Percentiles rank a stretch among this genome's conserved stretches.
These are phyloP conservation scores for Melanostigma gelatinosum DNA, from an alignment of 2,113 vertebrate genomes.

Conservation along the genomic window DNA sequence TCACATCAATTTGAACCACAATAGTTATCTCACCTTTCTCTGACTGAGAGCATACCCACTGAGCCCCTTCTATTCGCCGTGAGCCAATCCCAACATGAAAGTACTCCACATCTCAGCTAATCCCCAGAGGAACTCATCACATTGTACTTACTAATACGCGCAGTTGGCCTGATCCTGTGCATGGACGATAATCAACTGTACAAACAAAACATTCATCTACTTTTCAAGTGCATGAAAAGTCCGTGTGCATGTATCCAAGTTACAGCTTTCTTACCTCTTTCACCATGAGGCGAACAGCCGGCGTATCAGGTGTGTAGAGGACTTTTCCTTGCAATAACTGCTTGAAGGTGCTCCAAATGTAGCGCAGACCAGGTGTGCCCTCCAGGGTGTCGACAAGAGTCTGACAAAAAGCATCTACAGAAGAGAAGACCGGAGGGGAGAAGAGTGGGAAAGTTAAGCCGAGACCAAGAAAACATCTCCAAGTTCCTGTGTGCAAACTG, in stretches of 20 bases:
- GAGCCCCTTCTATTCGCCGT: constrained; percentile 19
- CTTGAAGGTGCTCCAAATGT: constrained; percentile 92
- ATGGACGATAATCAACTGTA: background rate
- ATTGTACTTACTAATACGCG: constrained; percentile 10
- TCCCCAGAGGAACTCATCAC: constrained; percentile 56
- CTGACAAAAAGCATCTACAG: constrained; percentile 91
- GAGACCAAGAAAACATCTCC: background rate
- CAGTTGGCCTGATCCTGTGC: constrained; percentile 1
- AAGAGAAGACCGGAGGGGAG: constrained; percentile 14
- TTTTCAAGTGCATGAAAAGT: constrained; percentile 2
- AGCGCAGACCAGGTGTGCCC: constrained; percentile 87
- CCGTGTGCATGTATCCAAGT: background rate
- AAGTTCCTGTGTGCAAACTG: background rate
- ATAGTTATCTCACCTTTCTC: constrained; percentile 19
- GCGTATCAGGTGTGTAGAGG: constrained; percentile 93
- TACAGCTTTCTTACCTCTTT: constrained; percentile 84
- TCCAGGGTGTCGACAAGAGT: constrained; percentile 89
- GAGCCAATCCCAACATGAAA: constrained; percentile 48
- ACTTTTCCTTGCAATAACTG: constrained; percentile 92
- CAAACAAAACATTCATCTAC: background rate
- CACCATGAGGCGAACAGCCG: constrained; percentile 87
- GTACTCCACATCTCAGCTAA: constrained; percentile 43
- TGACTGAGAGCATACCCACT: constrained; percentile 8
- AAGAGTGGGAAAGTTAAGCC: constrained; percentile 31
- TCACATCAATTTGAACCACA: background rate